phyloP scores from a whole-genome alignment of 2,888 invertebrate species.

The Trisateles emortualis region DNA sequence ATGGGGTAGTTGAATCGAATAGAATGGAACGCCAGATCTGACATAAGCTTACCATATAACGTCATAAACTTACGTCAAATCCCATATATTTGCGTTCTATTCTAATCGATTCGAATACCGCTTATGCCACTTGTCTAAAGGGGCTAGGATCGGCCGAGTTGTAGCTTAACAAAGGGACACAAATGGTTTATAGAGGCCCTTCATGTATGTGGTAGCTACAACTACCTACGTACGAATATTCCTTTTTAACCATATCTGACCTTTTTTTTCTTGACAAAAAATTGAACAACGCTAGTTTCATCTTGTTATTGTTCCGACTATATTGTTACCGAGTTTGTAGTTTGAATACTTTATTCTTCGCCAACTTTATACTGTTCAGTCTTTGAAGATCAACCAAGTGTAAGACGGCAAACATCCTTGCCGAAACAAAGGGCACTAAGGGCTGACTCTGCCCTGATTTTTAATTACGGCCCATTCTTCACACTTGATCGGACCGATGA shows the following conservation, averaged over 20 bases:
- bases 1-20: too few relatives aligned
- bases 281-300: neutral
- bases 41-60: too few relatives aligned
- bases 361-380: constrained; percentile 57
- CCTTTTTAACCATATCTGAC: neutral
- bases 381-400: constrained; percentile 72
- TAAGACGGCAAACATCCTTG: constrained; percentile 66
- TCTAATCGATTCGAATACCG: too few relatives aligned
- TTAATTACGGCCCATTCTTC: constrained; percentile 80
- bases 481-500: constrained; percentile 80
- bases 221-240: neutral
- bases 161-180: too few relatives aligned
- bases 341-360: constrained; percentile 47
- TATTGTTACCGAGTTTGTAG: constrained; percentile 35
- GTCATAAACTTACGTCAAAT: too few relatives aligned
- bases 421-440: constrained; percentile 61
- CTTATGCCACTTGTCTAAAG: too few relatives aligned
- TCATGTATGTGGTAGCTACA: neutral
- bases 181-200: too few relatives aligned
- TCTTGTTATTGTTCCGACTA: constrained; percentile 13
- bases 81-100: too few relatives aligned
- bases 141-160: too few relatives aligned
- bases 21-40: too few relatives aligned
- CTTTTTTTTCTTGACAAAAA: neutral
- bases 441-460: constrained; percentile 75